phyloP scores from a whole-genome alignment of 2,888 invertebrate genomes.

The Panorpa germanica region DNA sequence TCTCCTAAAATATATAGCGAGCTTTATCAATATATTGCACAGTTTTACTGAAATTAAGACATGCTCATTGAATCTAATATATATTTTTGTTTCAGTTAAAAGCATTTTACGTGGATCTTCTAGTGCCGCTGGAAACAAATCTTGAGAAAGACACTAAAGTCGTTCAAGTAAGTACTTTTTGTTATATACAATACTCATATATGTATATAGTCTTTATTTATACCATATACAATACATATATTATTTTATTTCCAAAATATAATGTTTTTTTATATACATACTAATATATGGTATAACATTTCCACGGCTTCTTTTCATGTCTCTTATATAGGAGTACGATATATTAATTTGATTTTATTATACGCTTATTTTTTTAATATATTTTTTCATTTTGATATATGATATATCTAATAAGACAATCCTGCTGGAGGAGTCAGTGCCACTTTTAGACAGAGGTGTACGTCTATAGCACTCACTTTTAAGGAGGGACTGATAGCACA shows the following conservation, averaged over 20 bases:
- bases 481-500: too few relatives aligned
- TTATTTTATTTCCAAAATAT: constrained; percentile 1
- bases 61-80: not conserved
- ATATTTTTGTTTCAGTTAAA: constrained; percentile 54
- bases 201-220: not conserved
- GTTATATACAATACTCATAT: too few relatives aligned
- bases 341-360: too few relatives aligned
- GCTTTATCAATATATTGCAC: not conserved
- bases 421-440: too few relatives aligned
- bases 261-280: not conserved
- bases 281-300: not conserved
- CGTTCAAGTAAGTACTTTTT: constrained; percentile 45
- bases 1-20: constrained; percentile 1
- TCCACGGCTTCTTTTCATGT: too few relatives aligned
- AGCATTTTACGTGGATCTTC: constrained; percentile 83
- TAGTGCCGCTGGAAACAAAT: constrained; percentile 85
- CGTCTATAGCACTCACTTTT: too few relatives aligned
- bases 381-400: too few relatives aligned
- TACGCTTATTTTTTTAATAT: too few relatives aligned
- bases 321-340: too few relatives aligned
- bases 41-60: not conserved
- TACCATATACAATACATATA: not conserved
- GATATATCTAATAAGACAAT: too few relatives aligned
- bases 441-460: too few relatives aligned
- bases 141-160: constrained; percentile 89